Conservation (phyloP, 2,113 vertebrate species). For the Colinus virginianus region DNA sequence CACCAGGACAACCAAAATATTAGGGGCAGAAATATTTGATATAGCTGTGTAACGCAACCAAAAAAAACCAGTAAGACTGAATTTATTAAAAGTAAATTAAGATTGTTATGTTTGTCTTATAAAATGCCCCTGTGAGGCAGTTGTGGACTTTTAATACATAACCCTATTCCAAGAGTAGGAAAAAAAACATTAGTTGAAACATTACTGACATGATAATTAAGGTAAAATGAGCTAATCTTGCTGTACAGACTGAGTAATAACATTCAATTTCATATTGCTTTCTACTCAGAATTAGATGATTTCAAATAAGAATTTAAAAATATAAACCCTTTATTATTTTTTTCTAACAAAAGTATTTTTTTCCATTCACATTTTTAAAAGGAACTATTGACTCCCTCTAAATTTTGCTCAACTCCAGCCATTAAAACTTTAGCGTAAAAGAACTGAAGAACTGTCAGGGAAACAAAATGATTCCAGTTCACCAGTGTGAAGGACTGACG, state of each 20-base stretch:
- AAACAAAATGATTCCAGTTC: neutral
- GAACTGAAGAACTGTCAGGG: neutral
- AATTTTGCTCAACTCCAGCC: neutral
- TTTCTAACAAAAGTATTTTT: neutral
- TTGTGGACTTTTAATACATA: neutral
- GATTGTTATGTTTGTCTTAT: neutral
- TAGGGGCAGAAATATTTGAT: neutral
- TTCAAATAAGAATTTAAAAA: neutral
- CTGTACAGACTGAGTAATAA: neutral
- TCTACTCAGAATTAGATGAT: neutral
- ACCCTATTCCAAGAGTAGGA: neutral
- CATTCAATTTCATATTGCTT: neutral
- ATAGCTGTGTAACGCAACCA: neutral
- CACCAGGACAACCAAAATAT: neutral
- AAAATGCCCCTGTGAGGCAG: neutral
- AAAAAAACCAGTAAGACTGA: neutral
- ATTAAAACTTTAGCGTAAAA: neutral
- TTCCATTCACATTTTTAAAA: neutral
- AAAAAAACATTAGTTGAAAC: neutral
- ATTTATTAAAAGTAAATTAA: neutral
- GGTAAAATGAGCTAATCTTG: neutral
- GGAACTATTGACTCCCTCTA: neutral
- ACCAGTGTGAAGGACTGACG: neutral
- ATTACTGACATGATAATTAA: neutral
- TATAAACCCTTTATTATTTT: neutral